Evolutionary conservation across 2,113 vertebrate genomes (phyloP).

Genomic region (Axis porcinus): DNA sequence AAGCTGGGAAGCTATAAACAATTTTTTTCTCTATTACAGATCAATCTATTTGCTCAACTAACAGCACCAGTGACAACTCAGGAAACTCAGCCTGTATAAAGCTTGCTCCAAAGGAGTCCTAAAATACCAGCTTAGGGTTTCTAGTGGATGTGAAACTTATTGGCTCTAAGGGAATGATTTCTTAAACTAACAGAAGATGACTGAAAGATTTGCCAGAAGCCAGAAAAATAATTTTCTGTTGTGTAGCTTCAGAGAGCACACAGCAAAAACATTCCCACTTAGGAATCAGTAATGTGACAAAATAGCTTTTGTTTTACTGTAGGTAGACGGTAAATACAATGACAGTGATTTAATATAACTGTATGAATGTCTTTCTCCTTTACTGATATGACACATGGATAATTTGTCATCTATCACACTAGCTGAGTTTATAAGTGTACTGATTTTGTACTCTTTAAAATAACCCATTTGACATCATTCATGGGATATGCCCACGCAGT

Average conservation of each 20-base stretch:
- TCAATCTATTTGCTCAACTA: background rate
- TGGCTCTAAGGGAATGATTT: background rate
- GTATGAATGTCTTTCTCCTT: background rate
- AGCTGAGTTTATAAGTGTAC: background rate
- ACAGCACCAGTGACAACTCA: background rate
- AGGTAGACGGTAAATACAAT: background rate
- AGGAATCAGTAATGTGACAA: background rate
- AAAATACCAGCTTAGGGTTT: background rate
- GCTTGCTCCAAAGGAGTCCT: background rate
- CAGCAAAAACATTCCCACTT: background rate
- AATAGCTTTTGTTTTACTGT: slow-evolving; percentile 20
- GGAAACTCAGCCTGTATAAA: background rate
- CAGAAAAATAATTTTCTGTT: background rate
- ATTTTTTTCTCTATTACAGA: background rate
- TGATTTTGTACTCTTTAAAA: slow-evolving; percentile 17
- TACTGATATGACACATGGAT: background rate
- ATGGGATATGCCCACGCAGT: background rate
- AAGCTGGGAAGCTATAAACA: background rate
- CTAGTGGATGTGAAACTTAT: background rate
- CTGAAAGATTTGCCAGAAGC: background rate
- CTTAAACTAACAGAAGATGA: background rate
- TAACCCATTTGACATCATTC: background rate
- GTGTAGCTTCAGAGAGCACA: background rate
- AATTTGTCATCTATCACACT: background rate
- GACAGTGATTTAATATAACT: background rate